Base-by-base conservation (phyloP, 2,888 invertebrate genomes). In the Aphrophora alni region DNA sequence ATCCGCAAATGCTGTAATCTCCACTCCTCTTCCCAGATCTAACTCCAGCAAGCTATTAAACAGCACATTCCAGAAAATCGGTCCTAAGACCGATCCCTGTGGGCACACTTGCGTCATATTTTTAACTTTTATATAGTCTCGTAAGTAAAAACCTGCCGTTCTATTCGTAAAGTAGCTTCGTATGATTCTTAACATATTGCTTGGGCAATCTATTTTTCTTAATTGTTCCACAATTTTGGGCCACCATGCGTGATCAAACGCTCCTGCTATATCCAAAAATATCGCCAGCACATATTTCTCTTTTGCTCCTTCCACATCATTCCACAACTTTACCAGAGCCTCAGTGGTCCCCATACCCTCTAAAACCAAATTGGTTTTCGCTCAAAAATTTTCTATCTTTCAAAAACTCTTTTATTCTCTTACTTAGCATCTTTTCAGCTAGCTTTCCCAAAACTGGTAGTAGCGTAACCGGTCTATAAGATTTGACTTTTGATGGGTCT, bases 241-340 rank as follows among this genome's bases (percentile, higher is more conserved):
- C 44, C 44, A 44, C 44, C 76, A 76, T 26, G 69, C 76, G 7
- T 27, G 28, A 17, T 76, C 68, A 27, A 76, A 76, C 1, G 68
- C 44, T 17, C 44, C 44, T 14, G 44, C 10, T 14, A 44, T 44
- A 14, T 44, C 44, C 17, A 44, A 44, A 44, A 14, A 44, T 2
- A 44, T 17, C 17, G 44, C 44, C 17, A 44, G 12, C 2, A 44
- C 8, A 44, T 44, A 44, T 12, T 44, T 44, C 10, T 10, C 14
- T 14, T 2, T 44, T 44, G 44, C 10, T 14, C 2, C 10, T 12
- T 44, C 17, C 17, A 44, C 44, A 17, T 44, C 44, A 10, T 44
- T 44, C 10, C 2, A 10, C 12, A 44, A 44, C 44, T 17, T 17
- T 8, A 10, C 10, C 44, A 44, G 14, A 10, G 44, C 44, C 2